Evolutionary conservation across 2,113 vertebrate genomes (phyloP).

Genomic region (Cyprinus carpio): DNA sequence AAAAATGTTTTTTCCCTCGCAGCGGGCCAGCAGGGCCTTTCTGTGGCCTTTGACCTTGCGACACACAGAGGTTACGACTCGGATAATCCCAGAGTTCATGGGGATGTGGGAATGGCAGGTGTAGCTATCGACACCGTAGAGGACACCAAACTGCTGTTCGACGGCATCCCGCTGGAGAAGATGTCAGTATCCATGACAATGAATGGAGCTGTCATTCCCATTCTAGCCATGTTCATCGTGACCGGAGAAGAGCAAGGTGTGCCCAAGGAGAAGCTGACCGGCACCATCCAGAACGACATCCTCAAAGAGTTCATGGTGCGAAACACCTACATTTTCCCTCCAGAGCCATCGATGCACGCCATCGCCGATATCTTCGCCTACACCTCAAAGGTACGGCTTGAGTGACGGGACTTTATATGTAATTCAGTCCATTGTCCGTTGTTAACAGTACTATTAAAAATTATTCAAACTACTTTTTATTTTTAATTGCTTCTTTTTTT

Average conservation of each 20-base stretch:
- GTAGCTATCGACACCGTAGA: conserved; percentile 98
- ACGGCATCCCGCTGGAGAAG: conserved; percentile 94
- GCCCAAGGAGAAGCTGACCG: conserved; percentile 87
- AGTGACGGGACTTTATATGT: background rate
- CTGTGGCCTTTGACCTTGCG: conserved; percentile 95
- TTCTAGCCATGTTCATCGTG: conserved; percentile 93
- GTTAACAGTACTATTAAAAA: too few relatives aligned
- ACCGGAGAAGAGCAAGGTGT: conserved; percentile 96
- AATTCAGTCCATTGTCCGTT: too few relatives aligned
- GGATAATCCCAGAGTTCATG: conserved; percentile 93
- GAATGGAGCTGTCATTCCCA: conserved; percentile 95
- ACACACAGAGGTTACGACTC: conserved; percentile 99
- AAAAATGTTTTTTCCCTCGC: conserved; percentile 5
- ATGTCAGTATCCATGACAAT: conserved; percentile 99
- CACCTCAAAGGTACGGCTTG: conserved; percentile 87
- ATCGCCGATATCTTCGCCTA: conserved; percentile 98
- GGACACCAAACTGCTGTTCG: conserved; percentile 96
- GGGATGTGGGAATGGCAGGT: conserved; percentile 97
- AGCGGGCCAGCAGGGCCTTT: conserved; percentile 97
- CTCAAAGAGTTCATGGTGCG: conserved; percentile 99
- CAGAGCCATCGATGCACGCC: conserved; percentile 94
- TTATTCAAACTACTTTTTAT: too few relatives aligned
- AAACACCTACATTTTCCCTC: conserved; percentile 97
- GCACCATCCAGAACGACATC: conserved; percentile 98
- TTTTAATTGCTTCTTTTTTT: too few relatives aligned